phyloP scores from a whole-genome alignment of 2,888 invertebrate species.

The Amphipyra berbera region DNA sequence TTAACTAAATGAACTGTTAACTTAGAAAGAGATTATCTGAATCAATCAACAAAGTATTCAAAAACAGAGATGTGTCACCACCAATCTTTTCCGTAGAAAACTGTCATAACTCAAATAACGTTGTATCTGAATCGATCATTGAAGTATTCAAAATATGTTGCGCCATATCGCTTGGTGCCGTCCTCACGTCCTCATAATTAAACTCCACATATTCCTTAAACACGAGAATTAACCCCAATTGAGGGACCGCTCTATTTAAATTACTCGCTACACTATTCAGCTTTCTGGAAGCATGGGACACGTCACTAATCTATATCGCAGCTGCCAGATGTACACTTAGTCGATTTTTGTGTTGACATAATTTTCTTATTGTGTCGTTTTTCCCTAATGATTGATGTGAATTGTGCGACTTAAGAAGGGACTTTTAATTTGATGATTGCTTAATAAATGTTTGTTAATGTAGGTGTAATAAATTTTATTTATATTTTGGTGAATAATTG shows the following conservation, averaged over 20 bases:
- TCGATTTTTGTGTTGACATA: constrained; percentile 49
- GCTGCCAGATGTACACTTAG: constrained; percentile 57
- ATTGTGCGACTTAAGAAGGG: background rate
- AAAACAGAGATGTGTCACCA: background rate
- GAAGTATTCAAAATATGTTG: constrained; percentile 62
- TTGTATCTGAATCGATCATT: constrained; percentile 55
- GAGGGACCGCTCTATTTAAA: constrained; percentile 89
- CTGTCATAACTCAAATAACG: constrained; percentile 2
- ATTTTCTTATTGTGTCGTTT: constrained; percentile 21
- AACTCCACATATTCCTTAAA: constrained; percentile 88
- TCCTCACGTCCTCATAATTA: constrained; percentile 80
- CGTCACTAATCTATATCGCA: constrained; percentile 83
- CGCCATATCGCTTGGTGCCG: constrained; percentile 67
- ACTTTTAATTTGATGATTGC: background rate
- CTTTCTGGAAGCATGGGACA: constrained; percentile 88
- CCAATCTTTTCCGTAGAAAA: background rate
- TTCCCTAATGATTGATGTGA: background rate
- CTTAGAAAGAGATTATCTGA: background rate
- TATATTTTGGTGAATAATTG: background rate
- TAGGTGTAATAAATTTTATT: constrained; percentile 8
- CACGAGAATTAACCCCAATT: constrained; percentile 89
- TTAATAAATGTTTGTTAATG: background rate
- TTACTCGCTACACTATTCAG: constrained; percentile 86
- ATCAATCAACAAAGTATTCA: background rate
- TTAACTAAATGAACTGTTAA: background rate